A percentile compares a stretch with the other conserved stretches of the same genome.
Conservation (phyloP, 2,888 invertebrate species). For the Cephonodes hylas region DNA sequence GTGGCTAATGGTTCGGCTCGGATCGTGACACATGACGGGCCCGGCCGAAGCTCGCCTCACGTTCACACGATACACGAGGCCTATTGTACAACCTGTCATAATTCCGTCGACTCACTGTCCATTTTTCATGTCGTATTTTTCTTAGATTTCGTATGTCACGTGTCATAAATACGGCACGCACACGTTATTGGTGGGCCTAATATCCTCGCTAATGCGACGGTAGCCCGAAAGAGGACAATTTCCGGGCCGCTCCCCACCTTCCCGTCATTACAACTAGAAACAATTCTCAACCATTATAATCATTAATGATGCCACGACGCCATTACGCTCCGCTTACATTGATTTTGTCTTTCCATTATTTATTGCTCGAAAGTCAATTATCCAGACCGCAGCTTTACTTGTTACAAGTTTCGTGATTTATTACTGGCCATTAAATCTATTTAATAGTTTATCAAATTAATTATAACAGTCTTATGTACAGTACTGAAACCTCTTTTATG, state of each 20-base stretch:
- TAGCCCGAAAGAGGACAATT: conserved; percentile 75
- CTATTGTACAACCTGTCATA: conserved; percentile 25
- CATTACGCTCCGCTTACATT: conserved; percentile 50
- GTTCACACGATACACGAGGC: conserved; percentile 46
- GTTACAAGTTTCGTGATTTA: conserved; percentile 10
- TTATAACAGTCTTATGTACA: background rate
- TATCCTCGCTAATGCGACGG: conserved; percentile 72
- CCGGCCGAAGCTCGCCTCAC: conserved; percentile 23
- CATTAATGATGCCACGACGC: conserved; percentile 60
- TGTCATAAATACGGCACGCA: conserved; percentile 62
- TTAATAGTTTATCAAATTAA: background rate
- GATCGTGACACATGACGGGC: conserved; percentile 58
- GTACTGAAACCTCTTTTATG: background rate
- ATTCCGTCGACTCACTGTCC: conserved; percentile 52
- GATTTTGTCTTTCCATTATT: conserved; percentile 49
- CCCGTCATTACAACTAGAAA: conserved; percentile 70
- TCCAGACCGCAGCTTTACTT: conserved; percentile 16
- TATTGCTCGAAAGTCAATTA: conserved; percentile 32
- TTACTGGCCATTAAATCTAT: background rate
- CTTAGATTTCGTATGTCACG: conserved; percentile 49
- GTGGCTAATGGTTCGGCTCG: conserved; percentile 60
- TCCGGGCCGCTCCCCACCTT: conserved; percentile 73
- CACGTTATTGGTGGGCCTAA: conserved; percentile 54
- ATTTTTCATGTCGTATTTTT: conserved; percentile 33
- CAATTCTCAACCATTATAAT: conserved; percentile 71